Conservation (phyloP, 2,888 invertebrate genomes). For the Laspeyria flexula region DNA sequence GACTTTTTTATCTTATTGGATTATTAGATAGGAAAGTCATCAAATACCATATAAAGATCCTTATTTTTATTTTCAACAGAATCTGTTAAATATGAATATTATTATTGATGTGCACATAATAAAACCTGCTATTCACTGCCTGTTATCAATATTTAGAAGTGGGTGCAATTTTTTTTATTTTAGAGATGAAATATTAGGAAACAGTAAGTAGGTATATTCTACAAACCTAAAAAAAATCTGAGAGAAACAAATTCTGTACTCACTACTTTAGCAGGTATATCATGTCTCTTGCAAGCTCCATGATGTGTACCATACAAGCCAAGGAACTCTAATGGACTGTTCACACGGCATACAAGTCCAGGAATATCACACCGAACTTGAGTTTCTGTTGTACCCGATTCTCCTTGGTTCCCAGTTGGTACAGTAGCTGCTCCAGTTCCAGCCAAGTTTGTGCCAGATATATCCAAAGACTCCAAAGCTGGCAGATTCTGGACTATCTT, state of each 20-base stretch:
- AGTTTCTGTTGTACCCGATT: constrained; percentile 50
- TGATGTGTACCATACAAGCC: constrained; percentile 96
- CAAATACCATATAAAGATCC: too few species aligned
- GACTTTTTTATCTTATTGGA: too few species aligned
- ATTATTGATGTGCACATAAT: too few species aligned
- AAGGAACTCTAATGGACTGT: constrained; percentile 93
- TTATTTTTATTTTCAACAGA: too few species aligned
- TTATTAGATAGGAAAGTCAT: too few species aligned
- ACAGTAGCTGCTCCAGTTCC: constrained; percentile 91
- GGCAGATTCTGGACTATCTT: constrained; percentile 91
- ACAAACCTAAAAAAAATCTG: too few species aligned
- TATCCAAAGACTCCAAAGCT: constrained; percentile 93
- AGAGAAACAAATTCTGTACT: constrained; percentile 47
- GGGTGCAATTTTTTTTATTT: too few species aligned
- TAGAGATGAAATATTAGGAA: too few species aligned
- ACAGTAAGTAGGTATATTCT: too few species aligned
- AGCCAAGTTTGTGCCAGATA: constrained; percentile 98
- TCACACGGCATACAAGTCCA: constrained; percentile 92
- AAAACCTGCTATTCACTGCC: too few species aligned
- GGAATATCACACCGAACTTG: constrained; percentile 91
- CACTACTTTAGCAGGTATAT: constrained; percentile 96
- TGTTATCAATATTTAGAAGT: too few species aligned
- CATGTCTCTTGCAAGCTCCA: constrained; percentile 95
- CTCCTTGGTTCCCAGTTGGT: constrained; percentile 49
- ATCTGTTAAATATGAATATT: too few species aligned